Conservation (phyloP, 2,888 invertebrate genomes). For the Pseudococcus viburni region DNA sequence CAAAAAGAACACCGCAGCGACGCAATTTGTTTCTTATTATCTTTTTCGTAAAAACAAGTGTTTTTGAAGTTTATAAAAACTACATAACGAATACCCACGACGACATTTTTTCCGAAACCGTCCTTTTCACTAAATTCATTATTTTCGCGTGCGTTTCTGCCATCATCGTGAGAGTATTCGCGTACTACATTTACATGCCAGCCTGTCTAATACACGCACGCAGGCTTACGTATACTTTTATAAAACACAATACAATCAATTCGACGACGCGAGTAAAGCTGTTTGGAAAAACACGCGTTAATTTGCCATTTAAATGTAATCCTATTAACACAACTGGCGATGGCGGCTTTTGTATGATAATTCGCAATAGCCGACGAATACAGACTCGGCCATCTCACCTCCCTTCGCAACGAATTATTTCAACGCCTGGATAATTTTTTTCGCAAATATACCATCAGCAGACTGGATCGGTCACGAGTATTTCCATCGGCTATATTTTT, state of each 20-base stretch:
- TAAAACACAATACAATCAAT: background rate
- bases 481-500: conserved; percentile 14
- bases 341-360: conserved; percentile 8
- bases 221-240: background rate
- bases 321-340: background rate
- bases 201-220: background rate
- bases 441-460: background rate
- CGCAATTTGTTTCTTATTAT: background rate
- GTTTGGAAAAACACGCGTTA: conserved; percentile 20
- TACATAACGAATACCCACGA: background rate
- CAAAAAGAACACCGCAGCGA: background rate
- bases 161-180: background rate
- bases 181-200: background rate
- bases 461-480: background rate
- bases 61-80: conserved; percentile 21
- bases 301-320: conserved; percentile 25
- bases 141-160: background rate
- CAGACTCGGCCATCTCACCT: background rate
- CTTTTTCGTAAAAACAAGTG: conserved; percentile 6
- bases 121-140: background rate
- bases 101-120: background rate
- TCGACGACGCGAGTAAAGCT: conserved; percentile 14
- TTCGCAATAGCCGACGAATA: background rate
- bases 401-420: background rate
- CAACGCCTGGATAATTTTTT: background rate